Evolutionary conservation across 2,113 vertebrate genomes (phyloP), one percentile per base, ranked within the genome.

Genomic region (Erythrocercus mccallii): DNA sequence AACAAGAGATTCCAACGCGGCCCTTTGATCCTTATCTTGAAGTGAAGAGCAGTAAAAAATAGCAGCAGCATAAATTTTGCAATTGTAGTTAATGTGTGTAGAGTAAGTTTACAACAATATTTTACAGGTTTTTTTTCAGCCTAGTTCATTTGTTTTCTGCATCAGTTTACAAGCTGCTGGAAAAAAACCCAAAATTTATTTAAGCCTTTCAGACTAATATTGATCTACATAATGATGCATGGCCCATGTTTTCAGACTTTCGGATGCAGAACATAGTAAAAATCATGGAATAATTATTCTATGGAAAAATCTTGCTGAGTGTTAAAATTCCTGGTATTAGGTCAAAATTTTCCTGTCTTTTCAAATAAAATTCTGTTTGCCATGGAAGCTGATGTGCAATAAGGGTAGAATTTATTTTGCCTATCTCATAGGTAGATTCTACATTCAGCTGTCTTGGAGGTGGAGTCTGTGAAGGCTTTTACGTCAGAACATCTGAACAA

Each of bases 1-100:
- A 90, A 25, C 2, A 45, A 18, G 18, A 57, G 6, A 1, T 35
- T 66, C 25, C 31, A 31, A 28, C 0, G 0, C n/a, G 11, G 2
- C 51, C 10, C 9, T 77, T 57, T 51, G 20, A 30, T 5, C 0
- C 58, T 73, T 53, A 53, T 35, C 45, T 77, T 70, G 19, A 91
- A 64, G 65, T 47, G 38, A 62, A 77, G 11, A 69, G 0, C 45
- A 30, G 12, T 83, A 54, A 69, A 79, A 53, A 42, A 25, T 4
- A 62, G 5, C 7, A 51, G 35, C 8, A 38, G 6, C 7, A 57
- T 45, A 50, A 22, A 44, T 27, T 16, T 74, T 62, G 3, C 15
- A 68, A 25, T 42, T 31, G 20, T 15, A 51, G 6, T 24, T 38
- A 11, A n/a, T 68, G 8, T 27, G 6, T 33, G 2, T 16, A 33